Evolutionary conservation across 2,113 vertebrate species (phyloP).

Genomic region (Ictalurus punctatus): DNA sequence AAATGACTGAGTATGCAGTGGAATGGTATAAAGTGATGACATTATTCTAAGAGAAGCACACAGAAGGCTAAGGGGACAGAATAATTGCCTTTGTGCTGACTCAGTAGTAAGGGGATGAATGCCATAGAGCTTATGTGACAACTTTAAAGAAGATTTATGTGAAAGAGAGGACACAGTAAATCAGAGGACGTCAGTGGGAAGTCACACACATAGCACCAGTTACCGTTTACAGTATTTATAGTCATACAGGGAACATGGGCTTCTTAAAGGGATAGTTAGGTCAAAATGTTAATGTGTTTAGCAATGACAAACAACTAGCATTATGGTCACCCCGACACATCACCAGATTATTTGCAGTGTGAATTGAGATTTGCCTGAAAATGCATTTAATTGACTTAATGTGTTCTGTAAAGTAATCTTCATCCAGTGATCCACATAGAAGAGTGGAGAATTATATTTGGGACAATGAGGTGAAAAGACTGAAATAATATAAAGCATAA

Average conservation of each 20-base stretch:
- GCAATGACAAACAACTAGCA: background rate
- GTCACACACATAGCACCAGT: background rate
- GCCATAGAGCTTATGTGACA: constrained; percentile 60
- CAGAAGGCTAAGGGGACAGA: constrained; percentile 63
- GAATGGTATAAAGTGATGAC: constrained; percentile 63
- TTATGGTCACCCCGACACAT: background rate
- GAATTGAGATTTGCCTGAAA: background rate
- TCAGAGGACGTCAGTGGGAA: constrained; percentile 23
- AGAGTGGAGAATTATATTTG: background rate
- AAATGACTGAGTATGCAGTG: constrained; percentile 55
- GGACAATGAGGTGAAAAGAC: background rate
- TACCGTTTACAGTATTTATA: background rate
- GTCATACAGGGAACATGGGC: background rate
- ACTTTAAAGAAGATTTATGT: constrained; percentile 61
- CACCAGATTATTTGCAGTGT: background rate
- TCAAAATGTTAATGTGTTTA: background rate
- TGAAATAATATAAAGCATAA: background rate
- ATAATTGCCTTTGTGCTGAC: constrained; percentile 66
- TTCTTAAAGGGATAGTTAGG: background rate
- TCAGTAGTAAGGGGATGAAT: constrained; percentile 66
- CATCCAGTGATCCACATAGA: background rate
- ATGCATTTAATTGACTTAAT: background rate
- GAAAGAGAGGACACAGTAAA: constrained; percentile 11
- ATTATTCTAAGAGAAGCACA: constrained; percentile 65
- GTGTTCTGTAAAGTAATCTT: background rate